phyloP scores from a whole-genome alignment of 2,888 invertebrate genomes.

The Sturmia bella region DNA sequence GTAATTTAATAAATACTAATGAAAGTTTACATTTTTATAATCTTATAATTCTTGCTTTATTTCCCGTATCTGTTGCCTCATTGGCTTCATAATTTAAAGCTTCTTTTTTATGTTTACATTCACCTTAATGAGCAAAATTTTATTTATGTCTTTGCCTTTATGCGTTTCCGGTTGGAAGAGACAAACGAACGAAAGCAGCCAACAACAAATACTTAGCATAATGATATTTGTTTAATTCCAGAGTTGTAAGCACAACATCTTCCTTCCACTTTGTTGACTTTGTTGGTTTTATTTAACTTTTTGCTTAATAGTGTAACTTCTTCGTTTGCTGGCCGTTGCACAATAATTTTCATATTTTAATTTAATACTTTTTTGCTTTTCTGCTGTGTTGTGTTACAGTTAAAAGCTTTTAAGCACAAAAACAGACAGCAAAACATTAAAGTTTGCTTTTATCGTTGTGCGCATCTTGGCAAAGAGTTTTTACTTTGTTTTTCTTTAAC shows the following conservation, averaged over 20 bases:
- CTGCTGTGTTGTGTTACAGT: not conserved
- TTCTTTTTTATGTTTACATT: constrained; percentile 21
- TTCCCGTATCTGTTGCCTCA: not conserved
- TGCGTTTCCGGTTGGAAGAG: constrained; percentile 20
- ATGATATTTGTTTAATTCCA: constrained; percentile 47
- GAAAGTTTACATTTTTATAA: constrained; percentile 6
- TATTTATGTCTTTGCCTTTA: constrained; percentile 24
- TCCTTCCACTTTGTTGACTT: constrained; percentile 55
- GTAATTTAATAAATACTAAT: constrained; percentile 9
- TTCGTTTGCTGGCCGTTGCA: not conserved
- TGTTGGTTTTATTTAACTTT: constrained; percentile 30
- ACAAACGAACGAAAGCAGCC: not conserved
- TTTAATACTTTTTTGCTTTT: constrained; percentile 1
- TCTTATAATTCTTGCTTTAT: constrained; percentile 1
- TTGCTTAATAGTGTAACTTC: constrained; percentile 14
- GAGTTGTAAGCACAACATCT: constrained; percentile 41
- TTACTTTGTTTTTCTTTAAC: constrained; percentile 3
- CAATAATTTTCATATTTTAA: constrained; percentile 42
- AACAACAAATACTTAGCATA: constrained; percentile 20
- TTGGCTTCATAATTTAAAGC: not conserved
- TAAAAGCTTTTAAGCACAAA: not conserved
- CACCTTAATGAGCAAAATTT: constrained; percentile 51
- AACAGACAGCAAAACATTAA: not conserved
- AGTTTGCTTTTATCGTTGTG: constrained; percentile 29
- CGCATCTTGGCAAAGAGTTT: constrained; percentile 30